These are phyloP conservation scores for Drosophila erecta DNA, from an alignment of 1,140 invertebrate genomes.

Conservation along the genomic window DNA sequence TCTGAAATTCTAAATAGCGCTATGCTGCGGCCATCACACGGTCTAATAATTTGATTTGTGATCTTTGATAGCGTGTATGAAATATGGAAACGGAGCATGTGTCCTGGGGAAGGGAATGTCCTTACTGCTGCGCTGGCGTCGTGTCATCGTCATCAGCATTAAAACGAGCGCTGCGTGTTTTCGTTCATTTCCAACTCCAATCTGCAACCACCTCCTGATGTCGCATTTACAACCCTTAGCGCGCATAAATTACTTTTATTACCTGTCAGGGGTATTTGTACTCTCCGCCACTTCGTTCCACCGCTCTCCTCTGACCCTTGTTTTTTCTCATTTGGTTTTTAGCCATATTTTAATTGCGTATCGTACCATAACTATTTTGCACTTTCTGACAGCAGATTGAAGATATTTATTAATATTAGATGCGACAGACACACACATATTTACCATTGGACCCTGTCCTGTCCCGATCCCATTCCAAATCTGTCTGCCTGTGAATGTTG, in stretches of 20 bases:
- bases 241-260: conserved; percentile 84
- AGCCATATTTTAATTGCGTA: conserved; percentile 83
- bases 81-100: conserved; percentile 63
- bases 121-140: conserved; percentile 31
- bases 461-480: conserved; percentile 19
- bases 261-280: conserved; percentile 83
- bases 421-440: conserved; percentile 58
- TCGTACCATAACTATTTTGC: conserved; percentile 82
- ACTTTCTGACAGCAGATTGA: conserved; percentile 76
- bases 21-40: conserved; percentile 67
- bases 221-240: conserved; percentile 80
- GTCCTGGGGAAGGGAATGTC: conserved; percentile 33
- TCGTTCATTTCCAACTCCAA: conserved; percentile 39
- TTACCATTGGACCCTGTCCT: conserved; percentile 37
- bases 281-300: conserved; percentile 19
- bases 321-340: conserved; percentile 71
- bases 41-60: conserved; percentile 84
- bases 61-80: conserved; percentile 81
- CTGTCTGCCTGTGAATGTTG: conserved; percentile 6
- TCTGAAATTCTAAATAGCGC: conserved; percentile 7
- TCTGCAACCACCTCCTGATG: conserved; percentile 48
- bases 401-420: conserved; percentile 84
- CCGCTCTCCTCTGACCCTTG: conserved; percentile 1
- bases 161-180: conserved; percentile 60
- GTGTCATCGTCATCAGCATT: conserved; percentile 79